Percentiles rank a stretch among this genome's conserved stretches.
Evolutionary conservation across 2,797 vertebrate genomes (phyloP).

Genomic region (Lateolabrax maculatus): DNA sequence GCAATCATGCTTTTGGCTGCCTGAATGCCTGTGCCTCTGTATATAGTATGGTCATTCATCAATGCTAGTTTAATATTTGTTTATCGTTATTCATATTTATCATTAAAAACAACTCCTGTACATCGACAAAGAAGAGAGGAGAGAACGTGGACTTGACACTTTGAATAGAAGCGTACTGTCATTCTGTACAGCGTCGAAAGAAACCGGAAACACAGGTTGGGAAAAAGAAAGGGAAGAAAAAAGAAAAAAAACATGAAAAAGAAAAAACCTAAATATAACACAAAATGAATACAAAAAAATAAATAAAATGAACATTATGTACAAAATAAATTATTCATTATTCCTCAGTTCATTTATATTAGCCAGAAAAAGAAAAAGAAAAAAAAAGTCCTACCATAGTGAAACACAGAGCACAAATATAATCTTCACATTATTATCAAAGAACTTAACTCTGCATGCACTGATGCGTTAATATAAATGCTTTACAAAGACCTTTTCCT

Average conservation of each 20-base stretch:
- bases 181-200: constrained; percentile 78
- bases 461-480: constrained; percentile 85
- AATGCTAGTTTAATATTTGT: constrained; percentile 78
- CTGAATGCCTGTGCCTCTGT: constrained; percentile 81
- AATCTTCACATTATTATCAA: constrained; percentile 86
- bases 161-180: constrained; percentile 71
- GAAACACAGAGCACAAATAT: constrained; percentile 86
- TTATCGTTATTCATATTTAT: constrained; percentile 75
- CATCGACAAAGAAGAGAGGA: constrained; percentile 77
- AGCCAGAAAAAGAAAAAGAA: constrained; percentile 73
- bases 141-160: constrained; percentile 70
- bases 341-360: constrained; percentile 78
- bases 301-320: constrained; percentile 78
- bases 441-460: constrained; percentile 87
- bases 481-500: constrained; percentile 81
- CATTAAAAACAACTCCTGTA: constrained; percentile 83
- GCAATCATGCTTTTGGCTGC: constrained; percentile 87
- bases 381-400: constrained; percentile 75
- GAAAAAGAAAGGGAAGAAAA: constrained; percentile 46
- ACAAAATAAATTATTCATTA: constrained; percentile 78
- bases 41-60: constrained; percentile 84
- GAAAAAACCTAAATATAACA: constrained; percentile 30
- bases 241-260: constrained; percentile 17
- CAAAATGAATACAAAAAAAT: constrained; percentile 78
- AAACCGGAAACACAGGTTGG: constrained; percentile 58